A percentile compares a stretch with the other conserved stretches of the same genome.
Evolutionary conservation across 1,140 invertebrate genomes (phyloP).

Genomic region (Trichoplusia ni): DNA sequence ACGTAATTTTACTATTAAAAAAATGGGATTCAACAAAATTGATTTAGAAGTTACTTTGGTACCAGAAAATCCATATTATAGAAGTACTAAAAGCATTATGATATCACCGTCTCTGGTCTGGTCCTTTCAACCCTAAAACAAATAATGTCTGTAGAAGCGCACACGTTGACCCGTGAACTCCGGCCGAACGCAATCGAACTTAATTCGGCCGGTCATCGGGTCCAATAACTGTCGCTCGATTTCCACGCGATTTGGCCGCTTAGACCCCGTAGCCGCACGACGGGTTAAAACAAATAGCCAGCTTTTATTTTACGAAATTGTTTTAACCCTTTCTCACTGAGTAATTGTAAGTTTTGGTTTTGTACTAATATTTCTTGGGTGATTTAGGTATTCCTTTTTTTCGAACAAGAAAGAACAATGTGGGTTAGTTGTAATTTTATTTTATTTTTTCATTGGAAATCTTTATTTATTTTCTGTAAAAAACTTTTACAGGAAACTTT

Average conservation of each 20-base stretch:
- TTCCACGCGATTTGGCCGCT: conserved; percentile 28
- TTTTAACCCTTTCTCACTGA: conserved; percentile 15
- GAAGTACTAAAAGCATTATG: no score
- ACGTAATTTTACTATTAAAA: no score
- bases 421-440: no score
- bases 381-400: not conserved
- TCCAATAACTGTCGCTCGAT: conserved; percentile 38
- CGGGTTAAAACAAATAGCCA: conserved; percentile 25
- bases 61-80: no score
- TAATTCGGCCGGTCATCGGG: conserved; percentile 25
- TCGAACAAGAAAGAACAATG: no score
- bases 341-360: not conserved
- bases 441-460: no score
- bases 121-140: not conserved
- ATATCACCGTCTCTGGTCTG: no score
- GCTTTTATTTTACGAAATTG: conserved; percentile 23
- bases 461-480: no score
- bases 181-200: conserved; percentile 15
- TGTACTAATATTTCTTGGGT: not conserved
- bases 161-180: conserved; percentile 8
- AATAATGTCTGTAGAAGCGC: not conserved
- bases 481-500: no score
- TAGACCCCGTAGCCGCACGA: conserved; percentile 19
- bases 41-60: no score
- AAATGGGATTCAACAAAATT: no score